Base-by-base conservation (phyloP, 2,113 vertebrate genomes). In the Passerina amoena region DNA sequence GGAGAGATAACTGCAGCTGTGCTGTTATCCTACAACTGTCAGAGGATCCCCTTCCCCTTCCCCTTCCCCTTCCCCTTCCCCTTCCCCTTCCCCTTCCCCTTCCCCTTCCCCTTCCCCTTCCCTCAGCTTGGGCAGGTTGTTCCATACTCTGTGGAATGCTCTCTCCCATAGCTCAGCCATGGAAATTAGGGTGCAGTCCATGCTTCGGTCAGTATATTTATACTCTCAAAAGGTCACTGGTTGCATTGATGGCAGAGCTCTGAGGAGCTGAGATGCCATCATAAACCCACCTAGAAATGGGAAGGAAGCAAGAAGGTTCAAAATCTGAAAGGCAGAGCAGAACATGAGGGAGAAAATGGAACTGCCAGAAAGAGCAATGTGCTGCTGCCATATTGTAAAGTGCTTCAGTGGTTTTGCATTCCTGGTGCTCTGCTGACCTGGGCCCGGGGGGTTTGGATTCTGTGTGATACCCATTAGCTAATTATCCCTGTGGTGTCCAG, bases 1-100 rank as follows among this genome's bases (percentile, higher is more conserved):
- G 0, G 5, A 44, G 37, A 11, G 24, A 90, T 14, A 65, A 30
- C 14, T 5, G 7, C 44, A 50, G 38, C 15, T 53, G 10, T 12
- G 3, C 48, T 63, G 38, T 15, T 0, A 40, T 31, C 50, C 59
- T 50, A 3, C 24, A 44, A 2, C 8, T 2, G 2, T 24, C 44
- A 45, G 22, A 59, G 33, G 7, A 40, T 25, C 6, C 33, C 53
- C 4, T 57, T 31, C 51, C 51, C 60, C 28, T 30, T 45, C 51
- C 51, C 50, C 27, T 51, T 51, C 25, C 50, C 50, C 9, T 51
- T 38, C 38, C 16, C 51, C 51, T 53, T 17, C 15, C 28, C 51
- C 17, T 53, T 27, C 24, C 51, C 53, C 42, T 37, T 64, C 31
- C 20, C 56, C 42, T 37, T 64, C 30, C 16, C 53, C 24, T 72